phyloP scores from a whole-genome alignment of 2,113 vertebrate genomes.

The Perognathus longimembris region DNA sequence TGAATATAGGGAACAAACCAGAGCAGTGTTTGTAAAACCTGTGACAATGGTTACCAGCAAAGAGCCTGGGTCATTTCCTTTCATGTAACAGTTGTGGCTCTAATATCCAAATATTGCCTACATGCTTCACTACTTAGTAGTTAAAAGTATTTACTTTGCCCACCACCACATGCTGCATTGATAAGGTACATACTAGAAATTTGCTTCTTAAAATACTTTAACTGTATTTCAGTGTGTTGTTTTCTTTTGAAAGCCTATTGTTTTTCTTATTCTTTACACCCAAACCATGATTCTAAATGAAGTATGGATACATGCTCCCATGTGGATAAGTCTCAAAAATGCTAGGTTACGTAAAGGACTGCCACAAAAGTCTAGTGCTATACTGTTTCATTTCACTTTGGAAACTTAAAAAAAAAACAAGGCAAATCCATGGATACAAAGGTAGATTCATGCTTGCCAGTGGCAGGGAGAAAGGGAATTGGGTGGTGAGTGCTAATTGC shows the following conservation, averaged over 20 bases:
- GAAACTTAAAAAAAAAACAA: not conserved
- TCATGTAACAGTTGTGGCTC: not conserved
- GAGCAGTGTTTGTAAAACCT: not conserved
- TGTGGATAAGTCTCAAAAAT: not conserved
- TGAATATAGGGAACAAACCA: not conserved
- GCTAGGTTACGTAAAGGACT: not conserved
- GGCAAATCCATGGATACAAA: not conserved
- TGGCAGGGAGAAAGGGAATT: too few relatives aligned
- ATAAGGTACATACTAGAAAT: not conserved
- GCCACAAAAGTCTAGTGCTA: not conserved
- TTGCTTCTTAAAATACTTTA: not conserved
- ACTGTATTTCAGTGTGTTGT: not conserved
- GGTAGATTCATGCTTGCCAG: not conserved
- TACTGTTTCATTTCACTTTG: not conserved
- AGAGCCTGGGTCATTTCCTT: not conserved
- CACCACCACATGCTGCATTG: not conserved
- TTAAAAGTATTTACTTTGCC: not conserved
- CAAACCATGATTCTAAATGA: constrained; percentile 35
- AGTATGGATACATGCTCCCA: not conserved
- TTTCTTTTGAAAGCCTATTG: not conserved
- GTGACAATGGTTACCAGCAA: not conserved
- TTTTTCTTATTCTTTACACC: not conserved
- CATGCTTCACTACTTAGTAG: not conserved
- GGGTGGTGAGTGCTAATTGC: not conserved
- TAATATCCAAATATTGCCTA: not conserved